Base-by-base conservation (phyloP, 2,797 vertebrate species). In the Trematomus bernacchii region DNA sequence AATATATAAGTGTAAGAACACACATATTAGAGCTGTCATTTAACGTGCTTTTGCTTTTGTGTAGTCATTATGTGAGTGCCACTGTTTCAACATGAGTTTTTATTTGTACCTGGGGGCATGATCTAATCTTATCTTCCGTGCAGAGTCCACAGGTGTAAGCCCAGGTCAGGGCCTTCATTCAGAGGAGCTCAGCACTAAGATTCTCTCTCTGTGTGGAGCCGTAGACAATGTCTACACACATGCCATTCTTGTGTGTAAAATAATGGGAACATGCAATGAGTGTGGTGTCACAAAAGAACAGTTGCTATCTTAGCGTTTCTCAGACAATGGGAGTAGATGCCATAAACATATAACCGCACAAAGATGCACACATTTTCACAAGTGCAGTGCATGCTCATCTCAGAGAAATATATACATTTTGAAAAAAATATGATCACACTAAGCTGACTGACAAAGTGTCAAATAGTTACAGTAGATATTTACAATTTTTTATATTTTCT, bases 71-170 rank as follows among this genome's bases (percentile, higher is more conserved):
- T 76, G 68, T 80, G 84, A 89, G 64, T 61, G 6, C 53, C 46
- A 40, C 37, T 21, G 77, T 79, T 72, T 52, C 43, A 60, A 16
- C 43, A 7, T 53, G 21, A 42, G 42, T 58, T 71, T 77, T 72
- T 75, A 70, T 84, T 86, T 89, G 85, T 76, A 43, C 79, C 71
- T 42, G 57, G 72, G 61, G 64, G 80, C 66, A 76, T 40, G 71
- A 80, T 82, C 78, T 91, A 92, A 95, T 94, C 94, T 96, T 95
- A 96, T 95, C 94, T 93, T 14, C 53, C 80, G 95, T 88, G 85
- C 94, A 95, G 92, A 95, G 94, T 96, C 93, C 94, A 92, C 66
- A 47, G 68, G 80, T 86, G 72, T 73, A 75, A 83, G 73, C 55
- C 33, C 64, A 47, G 90, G 85, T 91, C 89, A 92, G 72, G 83